Evolutionary conservation across 37 sponge, comb jelly and placozoan genomes (phyloP), one percentile per base, ranked within the genome.

Genomic region (Geodia barretti): DNA sequence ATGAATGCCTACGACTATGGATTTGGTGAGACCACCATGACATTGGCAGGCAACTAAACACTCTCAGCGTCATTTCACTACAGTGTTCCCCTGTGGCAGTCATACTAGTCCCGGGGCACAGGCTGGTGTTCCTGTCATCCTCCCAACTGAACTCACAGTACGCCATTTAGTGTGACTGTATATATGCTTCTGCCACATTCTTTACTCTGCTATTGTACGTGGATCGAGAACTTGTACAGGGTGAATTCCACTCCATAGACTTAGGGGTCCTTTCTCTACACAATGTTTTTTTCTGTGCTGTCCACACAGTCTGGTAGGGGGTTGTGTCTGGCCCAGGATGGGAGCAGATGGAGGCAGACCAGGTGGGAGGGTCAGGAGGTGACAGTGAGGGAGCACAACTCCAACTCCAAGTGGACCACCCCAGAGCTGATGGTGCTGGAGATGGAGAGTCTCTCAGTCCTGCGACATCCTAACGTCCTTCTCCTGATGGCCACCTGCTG

Each of bases 401-500:
- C 8, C 31, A 65, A 7, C 54, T 47, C 54, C 67, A 9, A 65
- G 67, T 65, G 32, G 32, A 29, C 67, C 17, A 65, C 32, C 23
- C 7, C 32, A 65, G 28, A 65, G 67, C 5, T 65, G 67, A 65
- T 65, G 32, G 28, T 29, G 7, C 32, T 65, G 17, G 32, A 31
- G 32, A 29, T 65, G 32, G 32, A 65, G 54, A 47, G 54, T 47
- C 54, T 47, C 7, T 47, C 54, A 47, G 54, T 47, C 7, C 67
- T 82, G 58, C 41, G 65, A 24, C 83, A 82, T 37, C 67, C 83
- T 29, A 72, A 73, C 43, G 61, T 82, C 33, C 64, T 73, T 5
- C 67, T 82, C 32, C 64, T 82, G 29, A 82, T 82, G 83, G 83
- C 66, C 2, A 37, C 21, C 4, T 74, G 83, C 36, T 64, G 63